Base-by-base conservation (phyloP, 2,888 invertebrate genomes). In the Plebejus anna region DNA sequence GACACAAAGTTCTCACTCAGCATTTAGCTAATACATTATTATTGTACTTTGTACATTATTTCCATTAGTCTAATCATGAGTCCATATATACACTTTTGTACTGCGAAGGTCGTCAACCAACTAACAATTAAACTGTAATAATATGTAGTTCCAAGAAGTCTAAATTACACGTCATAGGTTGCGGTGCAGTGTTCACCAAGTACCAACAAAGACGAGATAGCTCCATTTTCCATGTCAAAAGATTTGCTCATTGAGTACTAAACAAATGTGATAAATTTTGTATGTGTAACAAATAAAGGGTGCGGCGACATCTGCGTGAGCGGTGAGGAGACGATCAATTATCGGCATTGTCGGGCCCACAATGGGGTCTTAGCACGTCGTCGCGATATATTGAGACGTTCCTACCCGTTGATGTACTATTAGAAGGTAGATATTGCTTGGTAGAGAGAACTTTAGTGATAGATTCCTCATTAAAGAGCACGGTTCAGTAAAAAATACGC, bases 291-390 rank as follows among this genome's bases (percentile, higher is more conserved):
- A 86, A 86, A 88, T 85, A 86, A 87, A 87, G 86, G 86, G 85
- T 86, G 87, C 85, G 88, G 85, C 86, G 84, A 84, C 92, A 91
- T 91, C 91, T 92, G 91, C 86, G 85, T 85, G 86, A 85, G 83
- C 66, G 66, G 66, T 66, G 81, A 82, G 84, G 87, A 85, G 85
- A 83, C 89, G 89, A 92, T 92, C 92, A 91, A 92, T 93, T 93
- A 92, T 89, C 84, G 83, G 83, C 81, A 89, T 92, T 93, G 92
- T 92, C 83, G 84, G 79, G 79, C 84, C 84, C 82, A 90, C 89
- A 90, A 89, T 88, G 85, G 85, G 82, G 84, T 84, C 87, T 82
- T 84, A 86, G 86, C 88, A 86, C 85, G 86, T 89, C 87, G 88
- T 84, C 88, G 85, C 82, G 82, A 85, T 86, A 84, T 88, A 85